Evolutionary conservation across 2,888 invertebrate genomes (phyloP).

Genomic region (Elmis aenea): DNA sequence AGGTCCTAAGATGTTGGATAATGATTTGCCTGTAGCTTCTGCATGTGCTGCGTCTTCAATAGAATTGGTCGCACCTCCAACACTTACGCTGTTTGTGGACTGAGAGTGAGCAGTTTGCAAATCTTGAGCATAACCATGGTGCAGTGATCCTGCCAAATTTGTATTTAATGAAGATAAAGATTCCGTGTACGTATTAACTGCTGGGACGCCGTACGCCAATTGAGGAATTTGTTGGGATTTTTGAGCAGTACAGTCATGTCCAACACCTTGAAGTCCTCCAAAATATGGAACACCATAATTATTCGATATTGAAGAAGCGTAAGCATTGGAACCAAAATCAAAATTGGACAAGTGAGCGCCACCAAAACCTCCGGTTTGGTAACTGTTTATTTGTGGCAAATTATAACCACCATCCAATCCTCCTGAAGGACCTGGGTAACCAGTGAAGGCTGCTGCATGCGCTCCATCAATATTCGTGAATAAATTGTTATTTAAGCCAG

Average conservation of each 20-base stretch:
- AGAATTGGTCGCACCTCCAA: constrained; percentile 26
- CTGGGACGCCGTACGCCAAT: constrained; percentile 44
- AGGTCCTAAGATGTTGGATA: constrained; percentile 39
- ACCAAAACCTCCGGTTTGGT: not conserved
- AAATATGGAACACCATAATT: constrained; percentile 13
- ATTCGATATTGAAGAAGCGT: constrained; percentile 5
- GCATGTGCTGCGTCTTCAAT: constrained; percentile 19
- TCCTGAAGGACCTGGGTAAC: constrained; percentile 51
- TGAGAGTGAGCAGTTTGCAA: constrained; percentile 43
- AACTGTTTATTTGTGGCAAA: constrained; percentile 35
- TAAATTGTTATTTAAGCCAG: constrained; percentile 26
- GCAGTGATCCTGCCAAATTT: constrained; percentile 46
- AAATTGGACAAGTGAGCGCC: constrained; percentile 20
- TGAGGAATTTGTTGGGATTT: constrained; percentile 37
- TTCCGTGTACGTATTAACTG: constrained; percentile 52
- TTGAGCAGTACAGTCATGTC: constrained; percentile 38
- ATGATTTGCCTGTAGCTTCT: constrained; percentile 38
- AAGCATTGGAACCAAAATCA: constrained; percentile 8
- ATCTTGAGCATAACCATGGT: constrained; percentile 38
- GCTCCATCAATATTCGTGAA: constrained; percentile 22
- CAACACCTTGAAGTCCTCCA: constrained; percentile 11
- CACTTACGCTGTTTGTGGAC: constrained; percentile 24
- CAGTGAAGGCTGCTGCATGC: constrained; percentile 49
- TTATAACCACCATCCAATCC: constrained; percentile 52
- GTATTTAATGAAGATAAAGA: constrained; percentile 52